Base-by-base conservation (phyloP, 2,113 vertebrate genomes). In the Poecilia latipinna region DNA sequence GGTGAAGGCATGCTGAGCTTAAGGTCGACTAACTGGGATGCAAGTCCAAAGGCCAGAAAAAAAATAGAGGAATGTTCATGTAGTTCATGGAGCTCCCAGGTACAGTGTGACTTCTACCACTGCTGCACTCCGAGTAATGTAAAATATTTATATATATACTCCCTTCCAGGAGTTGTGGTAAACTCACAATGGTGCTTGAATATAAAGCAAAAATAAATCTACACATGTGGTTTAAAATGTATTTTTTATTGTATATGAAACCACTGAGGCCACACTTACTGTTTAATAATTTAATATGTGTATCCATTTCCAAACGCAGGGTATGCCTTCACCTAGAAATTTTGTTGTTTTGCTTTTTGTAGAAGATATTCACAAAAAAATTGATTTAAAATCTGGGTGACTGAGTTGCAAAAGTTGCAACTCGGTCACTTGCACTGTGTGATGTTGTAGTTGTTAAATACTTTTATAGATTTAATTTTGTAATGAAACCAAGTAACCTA, bases 21-120 rank as follows among this genome's bases (percentile, higher is more conserved):
- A 29, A 82, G 72, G 79, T 77, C 29, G 37, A 42, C 35, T 75
- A 72, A 82, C 65, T 54, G 63, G 17, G 22, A 71, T 26, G 70
- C 29, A 65, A 51, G 68, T 78, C 68, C 54, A 76, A 84, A 82
- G 70, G 65, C 73, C 76, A 75, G 54, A 67, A 68, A 28, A 2
- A 15, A 75, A 79, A 63, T 24, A 70, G 32, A 69, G 26, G 42
- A 65, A 61, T 63, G 69, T 32, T 74, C 72, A 63, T 69, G n/a
- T 63, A 71, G 62, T 77, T 32, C 33, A 62, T 64, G 62, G 29
- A 61, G 70, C 80, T 76, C 37, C 35, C 39, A 74, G 70, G 31
- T 70, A 62, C 61, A 70, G 15, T 31, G 60, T 75, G 68, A 48
- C 12, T 75, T 77, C 29, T 33, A 73, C 37, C 32, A 24, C 6